Evolutionary conservation across 2,797 vertebrate genomes (phyloP), one percentile per base, ranked within the genome.

Genomic region (Myioborus melanocephalus): DNA sequence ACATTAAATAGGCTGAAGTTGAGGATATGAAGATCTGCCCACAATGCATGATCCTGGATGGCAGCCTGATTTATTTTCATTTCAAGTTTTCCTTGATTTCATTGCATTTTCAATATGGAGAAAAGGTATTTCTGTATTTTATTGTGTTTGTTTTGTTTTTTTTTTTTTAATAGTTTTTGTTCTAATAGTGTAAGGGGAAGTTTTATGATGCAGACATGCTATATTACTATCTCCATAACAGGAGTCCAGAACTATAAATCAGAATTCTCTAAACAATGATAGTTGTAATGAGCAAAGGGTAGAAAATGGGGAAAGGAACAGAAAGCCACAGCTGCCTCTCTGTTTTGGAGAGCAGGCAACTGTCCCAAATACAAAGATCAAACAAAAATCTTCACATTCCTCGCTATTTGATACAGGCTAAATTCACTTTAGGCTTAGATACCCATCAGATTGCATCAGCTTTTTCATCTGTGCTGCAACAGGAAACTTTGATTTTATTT

Each of bases 401-500:
- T 15, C 47, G 37, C 0, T 2, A 37, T 84, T 78, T 93, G 20
- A 68, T 83, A 39, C 13, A 59, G 23, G 23, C 10, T 76, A 71
- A 92, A 78, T 87, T 94, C 53, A 72, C 49, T 87, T 57, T 34
- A 70, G 39, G 30, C n/a, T 49, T 61, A 68, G 72, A 71, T 35
- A 19, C 30, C 39, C 26, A 30, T 65, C 82, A 50, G n/a, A 21
- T 53, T 81, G 15, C 64, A 52, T 24, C 32, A 86, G 32, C 50
- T 81, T 92, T 75, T 85, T 64, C 6, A 77, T 87, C 69, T 89
- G 21, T 49, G 68, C 69, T 83, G 83, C 55, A 93, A 81, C 10
- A 77, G 39, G 46, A 95, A 86, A 59, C 69, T 93, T 92, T 83
- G 41, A 65, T 89, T 89, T 88, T 57, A 52, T 94, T 92, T 92